phyloP scores from a whole-genome alignment of 1,140 invertebrate genomes.

The Cecropterus lyciades region DNA sequence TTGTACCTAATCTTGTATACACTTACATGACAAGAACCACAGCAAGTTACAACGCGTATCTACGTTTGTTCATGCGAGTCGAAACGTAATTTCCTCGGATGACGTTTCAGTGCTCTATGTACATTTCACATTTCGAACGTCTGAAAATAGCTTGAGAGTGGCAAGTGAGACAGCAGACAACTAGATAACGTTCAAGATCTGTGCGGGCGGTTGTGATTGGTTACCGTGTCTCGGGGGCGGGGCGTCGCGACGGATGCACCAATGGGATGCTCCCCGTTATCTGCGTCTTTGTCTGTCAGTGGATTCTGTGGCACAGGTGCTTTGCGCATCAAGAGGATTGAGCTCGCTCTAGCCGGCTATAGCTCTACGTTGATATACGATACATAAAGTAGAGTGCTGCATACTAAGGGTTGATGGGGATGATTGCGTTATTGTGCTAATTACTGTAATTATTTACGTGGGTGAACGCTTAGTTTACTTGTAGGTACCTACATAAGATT shows the following conservation, averaged over 20 bases:
- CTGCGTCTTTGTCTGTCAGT: slow-evolving; percentile 80
- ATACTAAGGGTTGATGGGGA: too few relatives aligned
- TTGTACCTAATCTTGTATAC: background rate
- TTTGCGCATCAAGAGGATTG: slow-evolving; percentile 48
- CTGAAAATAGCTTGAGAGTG: slow-evolving; percentile 68
- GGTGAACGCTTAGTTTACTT: too few relatives aligned
- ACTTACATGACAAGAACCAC: background rate
- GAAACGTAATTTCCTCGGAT: slow-evolving; percentile 30
- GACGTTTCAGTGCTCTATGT: slow-evolving; percentile 36
- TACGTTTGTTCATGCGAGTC: background rate
- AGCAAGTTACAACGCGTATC: background rate
- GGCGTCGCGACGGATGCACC: slow-evolving; percentile 71
- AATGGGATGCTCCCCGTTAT: slow-evolving; percentile 81
- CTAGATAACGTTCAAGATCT: slow-evolving; percentile 81
- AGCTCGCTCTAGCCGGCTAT: slow-evolving; percentile 7
- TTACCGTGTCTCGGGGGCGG: slow-evolving; percentile 56
- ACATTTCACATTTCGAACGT: slow-evolving; percentile 39
- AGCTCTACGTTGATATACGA: slow-evolving; percentile 5
- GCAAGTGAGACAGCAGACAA: slow-evolving; percentile 80
- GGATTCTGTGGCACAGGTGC: slow-evolving; percentile 71
- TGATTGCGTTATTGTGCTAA: too few relatives aligned
- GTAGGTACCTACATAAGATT: too few relatives aligned
- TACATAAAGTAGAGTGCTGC: too few relatives aligned
- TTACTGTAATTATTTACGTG: too few relatives aligned
- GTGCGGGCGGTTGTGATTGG: slow-evolving; percentile 65